A percentile compares a stretch with the other conserved stretches of the same genome.
Evolutionary conservation across 2,797 vertebrate genomes (phyloP).

Genomic region (Myripristis jacobus): DNA sequence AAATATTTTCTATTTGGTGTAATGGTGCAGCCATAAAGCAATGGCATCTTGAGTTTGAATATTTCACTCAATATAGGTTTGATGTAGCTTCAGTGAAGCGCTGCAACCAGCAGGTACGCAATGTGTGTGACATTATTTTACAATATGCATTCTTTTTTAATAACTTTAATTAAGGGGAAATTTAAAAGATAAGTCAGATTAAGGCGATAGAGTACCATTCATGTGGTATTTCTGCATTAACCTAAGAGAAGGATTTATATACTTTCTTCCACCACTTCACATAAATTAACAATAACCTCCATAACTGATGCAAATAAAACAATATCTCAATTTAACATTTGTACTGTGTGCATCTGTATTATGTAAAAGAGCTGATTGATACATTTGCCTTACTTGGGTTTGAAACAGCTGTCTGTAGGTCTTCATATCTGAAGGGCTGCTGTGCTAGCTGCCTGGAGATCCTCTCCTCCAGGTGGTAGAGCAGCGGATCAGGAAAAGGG

Average conservation of each 20-base stretch:
- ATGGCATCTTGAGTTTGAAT: too few species aligned
- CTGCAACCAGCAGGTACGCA: too few species aligned
- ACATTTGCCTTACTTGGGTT: slow-evolving; percentile 80
- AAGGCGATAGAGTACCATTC: too few species aligned
- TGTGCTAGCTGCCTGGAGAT: slow-evolving; percentile 66
- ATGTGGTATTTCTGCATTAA: background rate
- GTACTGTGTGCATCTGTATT: background rate
- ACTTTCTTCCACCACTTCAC: background rate
- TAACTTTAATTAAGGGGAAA: too few species aligned
- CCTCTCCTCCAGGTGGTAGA: slow-evolving; percentile 71
- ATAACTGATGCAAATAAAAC: background rate
- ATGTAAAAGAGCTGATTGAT: slow-evolving; percentile 6
- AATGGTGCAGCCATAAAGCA: too few species aligned
- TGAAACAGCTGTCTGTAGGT: slow-evolving; percentile 69
- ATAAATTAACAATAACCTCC: background rate
- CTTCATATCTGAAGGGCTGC: slow-evolving; percentile 61
- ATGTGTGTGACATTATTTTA: too few species aligned
- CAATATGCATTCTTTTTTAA: too few species aligned
- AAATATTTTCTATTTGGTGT: too few species aligned
- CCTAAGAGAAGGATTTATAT: background rate
- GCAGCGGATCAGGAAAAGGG: slow-evolving; percentile 66
- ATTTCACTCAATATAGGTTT: too few species aligned
- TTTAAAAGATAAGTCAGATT: too few species aligned
- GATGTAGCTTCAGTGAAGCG: too few species aligned
- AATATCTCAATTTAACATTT: too few species aligned